Evolutionary conservation across 2,113 vertebrate species (phyloP).

Genomic region (Pandion haliaetus): DNA sequence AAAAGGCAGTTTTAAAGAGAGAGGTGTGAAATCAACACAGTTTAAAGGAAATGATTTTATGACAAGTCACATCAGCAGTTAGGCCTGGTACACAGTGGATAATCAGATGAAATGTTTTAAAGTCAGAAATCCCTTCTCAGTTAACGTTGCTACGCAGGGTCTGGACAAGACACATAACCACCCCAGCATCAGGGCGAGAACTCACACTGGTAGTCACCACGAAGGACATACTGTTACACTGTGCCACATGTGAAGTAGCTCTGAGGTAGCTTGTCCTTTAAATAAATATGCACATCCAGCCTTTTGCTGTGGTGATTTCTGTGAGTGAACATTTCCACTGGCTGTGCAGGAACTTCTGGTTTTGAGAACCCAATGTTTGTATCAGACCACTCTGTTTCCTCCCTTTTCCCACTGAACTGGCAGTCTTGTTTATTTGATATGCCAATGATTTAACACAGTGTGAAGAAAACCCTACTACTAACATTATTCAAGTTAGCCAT

Average conservation of each 20-base stretch:
- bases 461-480: background rate
- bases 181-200: background rate
- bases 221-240: background rate
- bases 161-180: background rate
- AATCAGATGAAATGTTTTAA: background rate
- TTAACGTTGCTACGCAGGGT: background rate
- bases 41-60: background rate
- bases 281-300: background rate
- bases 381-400: background rate
- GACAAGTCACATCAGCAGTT: background rate
- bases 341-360: background rate
- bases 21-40: background rate
- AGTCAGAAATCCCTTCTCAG: background rate
- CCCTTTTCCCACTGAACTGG: background rate
- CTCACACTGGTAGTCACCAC: rapidly evolving
- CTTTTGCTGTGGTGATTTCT: background rate
- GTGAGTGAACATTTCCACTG: background rate
- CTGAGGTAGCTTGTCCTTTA: background rate
- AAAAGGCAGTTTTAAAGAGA: background rate
- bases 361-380: background rate
- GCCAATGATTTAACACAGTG: background rate
- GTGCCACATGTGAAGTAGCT: rapidly evolving
- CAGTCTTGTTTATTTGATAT: background rate
- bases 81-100: background rate
- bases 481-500: rapidly evolving